phyloP scores from a whole-genome alignment of 1,140 invertebrate species.

The Drosophila bocqueti region DNA sequence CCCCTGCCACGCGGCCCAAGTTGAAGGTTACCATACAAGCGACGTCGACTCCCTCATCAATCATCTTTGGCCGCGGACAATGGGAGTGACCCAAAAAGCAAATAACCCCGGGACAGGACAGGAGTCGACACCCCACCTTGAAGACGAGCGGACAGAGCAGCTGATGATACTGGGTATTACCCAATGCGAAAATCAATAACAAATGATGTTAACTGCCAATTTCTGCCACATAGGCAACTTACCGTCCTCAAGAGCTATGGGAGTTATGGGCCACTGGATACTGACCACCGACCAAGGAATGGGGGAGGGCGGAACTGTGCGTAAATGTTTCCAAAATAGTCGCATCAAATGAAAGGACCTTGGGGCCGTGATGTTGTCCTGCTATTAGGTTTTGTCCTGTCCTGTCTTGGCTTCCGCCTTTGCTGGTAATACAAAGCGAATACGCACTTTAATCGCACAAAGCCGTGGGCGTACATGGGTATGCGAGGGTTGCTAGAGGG shows the following conservation, averaged over 20 bases:
- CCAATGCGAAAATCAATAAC: constrained; percentile 75
- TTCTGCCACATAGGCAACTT: constrained; percentile 70
- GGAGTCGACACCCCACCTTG: constrained; percentile 21
- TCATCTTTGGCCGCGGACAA: constrained; percentile 61
- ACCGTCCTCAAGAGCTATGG: constrained; percentile 5
- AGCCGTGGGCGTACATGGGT: constrained; percentile 25
- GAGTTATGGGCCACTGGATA: constrained; percentile 1
- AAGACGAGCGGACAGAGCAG: constrained; percentile 10
- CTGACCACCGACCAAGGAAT: not conserved
- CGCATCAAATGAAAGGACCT: constrained; percentile 59
- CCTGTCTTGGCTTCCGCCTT: constrained; percentile 36
- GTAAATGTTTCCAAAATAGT: constrained; percentile 47
- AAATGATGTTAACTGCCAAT: constrained; percentile 82
- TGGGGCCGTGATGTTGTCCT: constrained; percentile 28
- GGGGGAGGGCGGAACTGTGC: not conserved
- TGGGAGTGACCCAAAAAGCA: constrained; percentile 70
- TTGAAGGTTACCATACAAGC: constrained; percentile 55
- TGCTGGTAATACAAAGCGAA: constrained; percentile 39
- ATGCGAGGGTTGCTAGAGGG: constrained; percentile 21
- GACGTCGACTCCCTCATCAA: constrained; percentile 59
- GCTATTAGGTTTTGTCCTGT: constrained; percentile 33
- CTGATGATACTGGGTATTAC: constrained; percentile 38
- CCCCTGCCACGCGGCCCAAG: constrained; percentile 26
- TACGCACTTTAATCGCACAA: constrained; percentile 52
- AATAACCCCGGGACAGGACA: constrained; percentile 21